A percentile compares a stretch with the other conserved stretches of the same genome.
Conservation (phyloP, 1,140 invertebrate species). For the Ylistrum balloti region DNA sequence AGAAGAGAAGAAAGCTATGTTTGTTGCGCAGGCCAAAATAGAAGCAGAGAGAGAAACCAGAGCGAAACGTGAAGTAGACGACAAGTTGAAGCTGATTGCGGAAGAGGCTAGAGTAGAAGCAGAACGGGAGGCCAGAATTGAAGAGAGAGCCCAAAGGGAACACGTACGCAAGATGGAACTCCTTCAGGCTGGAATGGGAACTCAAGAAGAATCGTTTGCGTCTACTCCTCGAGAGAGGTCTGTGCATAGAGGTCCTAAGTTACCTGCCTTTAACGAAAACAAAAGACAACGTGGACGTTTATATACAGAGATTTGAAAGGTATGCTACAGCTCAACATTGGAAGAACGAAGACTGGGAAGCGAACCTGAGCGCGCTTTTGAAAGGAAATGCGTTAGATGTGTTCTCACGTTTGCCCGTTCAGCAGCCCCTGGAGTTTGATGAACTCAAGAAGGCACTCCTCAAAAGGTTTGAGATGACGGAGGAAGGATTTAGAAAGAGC, state of each 20-base stretch:
- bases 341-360: constrained; percentile 41
- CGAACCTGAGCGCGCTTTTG: constrained; percentile 48
- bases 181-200: not conserved
- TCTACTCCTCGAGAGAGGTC: too few species aligned
- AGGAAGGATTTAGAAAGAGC: constrained; percentile 51
- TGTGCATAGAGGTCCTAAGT: not conserved
- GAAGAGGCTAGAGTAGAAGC: too few species aligned
- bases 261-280: not conserved
- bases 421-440: constrained; percentile 51
- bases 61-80: too few species aligned
- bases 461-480: constrained; percentile 54
- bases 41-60: too few species aligned
- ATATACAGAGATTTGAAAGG: constrained; percentile 52
- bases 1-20: too few species aligned
- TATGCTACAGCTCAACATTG: constrained; percentile 45
- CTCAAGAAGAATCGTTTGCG: not conserved
- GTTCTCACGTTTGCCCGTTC: constrained; percentile 42
- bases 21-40: too few species aligned
- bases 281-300: constrained; percentile 56
- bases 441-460: constrained; percentile 49
- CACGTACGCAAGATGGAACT: constrained; percentile 23
- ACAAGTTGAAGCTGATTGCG: too few species aligned
- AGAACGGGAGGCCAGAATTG: too few species aligned
- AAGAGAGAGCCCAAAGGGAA: constrained; percentile 27
- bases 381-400: constrained; percentile 54